Conservation (phyloP, 37 sponge, comb jelly and placozoan species). For the Hexactinellida sp. region DNA sequence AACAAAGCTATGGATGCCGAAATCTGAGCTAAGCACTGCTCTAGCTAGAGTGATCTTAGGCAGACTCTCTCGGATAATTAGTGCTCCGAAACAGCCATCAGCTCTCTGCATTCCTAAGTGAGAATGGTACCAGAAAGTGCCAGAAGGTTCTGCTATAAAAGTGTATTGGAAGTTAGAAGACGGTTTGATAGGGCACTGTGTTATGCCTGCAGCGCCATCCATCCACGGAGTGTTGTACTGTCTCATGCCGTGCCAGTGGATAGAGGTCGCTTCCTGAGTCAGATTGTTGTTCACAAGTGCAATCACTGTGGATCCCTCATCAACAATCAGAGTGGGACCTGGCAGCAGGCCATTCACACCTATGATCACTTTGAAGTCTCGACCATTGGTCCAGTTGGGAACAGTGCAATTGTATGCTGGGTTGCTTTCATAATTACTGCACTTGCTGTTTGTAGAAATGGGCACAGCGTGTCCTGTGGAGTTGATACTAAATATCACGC, state of each 20-base stretch:
- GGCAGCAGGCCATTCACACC: constrained; percentile 40
- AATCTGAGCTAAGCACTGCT: neutral
- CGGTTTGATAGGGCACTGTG: constrained; percentile 48
- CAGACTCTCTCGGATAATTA: constrained; percentile 37
- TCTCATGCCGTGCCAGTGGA: constrained; percentile 82
- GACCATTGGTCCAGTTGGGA: constrained; percentile 31
- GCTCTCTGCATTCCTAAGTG: constrained; percentile 60
- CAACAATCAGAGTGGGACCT: constrained; percentile 42
- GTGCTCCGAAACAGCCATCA: constrained; percentile 58
- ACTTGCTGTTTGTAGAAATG: neutral
- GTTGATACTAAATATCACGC: neutral
- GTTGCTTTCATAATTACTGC: neutral
- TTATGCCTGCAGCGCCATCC: constrained; percentile 56
- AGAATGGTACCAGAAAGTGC: constrained; percentile 75
- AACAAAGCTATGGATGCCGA: neutral
- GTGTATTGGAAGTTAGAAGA: constrained; percentile 33
- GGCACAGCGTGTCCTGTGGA: neutral
- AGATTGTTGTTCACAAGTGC: constrained; percentile 38
- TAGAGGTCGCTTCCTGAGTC: constrained; percentile 32
- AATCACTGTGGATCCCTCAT: constrained; percentile 21
- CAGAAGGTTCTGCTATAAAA: constrained; percentile 40
- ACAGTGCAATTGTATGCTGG: constrained; percentile 17
- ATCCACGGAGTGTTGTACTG: constrained; percentile 47
- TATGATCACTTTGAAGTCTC: constrained; percentile 29
- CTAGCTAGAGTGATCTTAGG: neutral